Conservation (phyloP, 2,888 invertebrate species). For the Spodoptera exigua region DNA sequence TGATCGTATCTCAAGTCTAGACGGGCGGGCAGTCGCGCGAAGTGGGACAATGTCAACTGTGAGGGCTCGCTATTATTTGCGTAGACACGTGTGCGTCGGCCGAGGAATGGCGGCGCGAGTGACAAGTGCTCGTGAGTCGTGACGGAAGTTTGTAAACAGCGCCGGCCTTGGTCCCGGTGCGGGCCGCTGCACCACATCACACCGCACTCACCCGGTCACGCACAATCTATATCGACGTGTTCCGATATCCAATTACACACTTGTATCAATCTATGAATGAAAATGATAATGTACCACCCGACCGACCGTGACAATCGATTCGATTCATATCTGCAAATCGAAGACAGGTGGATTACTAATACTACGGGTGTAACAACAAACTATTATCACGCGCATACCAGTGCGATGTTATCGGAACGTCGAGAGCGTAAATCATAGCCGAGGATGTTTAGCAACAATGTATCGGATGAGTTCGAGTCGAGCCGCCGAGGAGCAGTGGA, state of each 20-base stretch:
- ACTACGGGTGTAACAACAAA: constrained; percentile 65
- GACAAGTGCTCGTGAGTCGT: constrained; percentile 82
- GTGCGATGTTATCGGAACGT: constrained; percentile 53
- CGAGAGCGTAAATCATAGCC: constrained; percentile 41
- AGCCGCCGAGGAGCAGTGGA: constrained; percentile 46
- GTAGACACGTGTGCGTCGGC: constrained; percentile 81
- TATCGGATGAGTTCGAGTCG: constrained; percentile 57
- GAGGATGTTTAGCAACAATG: constrained; percentile 21
- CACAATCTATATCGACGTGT: constrained; percentile 73
- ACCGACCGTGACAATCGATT: constrained; percentile 77
- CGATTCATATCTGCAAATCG: constrained; percentile 67
- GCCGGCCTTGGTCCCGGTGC: constrained; percentile 84
- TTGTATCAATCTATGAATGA: constrained; percentile 75
- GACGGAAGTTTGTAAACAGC: constrained; percentile 88
- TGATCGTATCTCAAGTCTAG: constrained; percentile 81
- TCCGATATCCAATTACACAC: constrained; percentile 75
- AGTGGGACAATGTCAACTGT: constrained; percentile 86
- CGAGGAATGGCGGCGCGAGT: constrained; percentile 69
- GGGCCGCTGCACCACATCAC: constrained; percentile 66
- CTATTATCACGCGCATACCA: constrained; percentile 63
- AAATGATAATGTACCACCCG: constrained; percentile 74
- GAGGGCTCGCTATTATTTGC: constrained; percentile 87
- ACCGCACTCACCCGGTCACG: constrained; percentile 68
- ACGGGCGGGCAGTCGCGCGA: constrained; percentile 75
- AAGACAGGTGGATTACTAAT: constrained; percentile 72